Conservation (phyloP, 2,113 vertebrate genomes). For the Casuarius casuarius region DNA sequence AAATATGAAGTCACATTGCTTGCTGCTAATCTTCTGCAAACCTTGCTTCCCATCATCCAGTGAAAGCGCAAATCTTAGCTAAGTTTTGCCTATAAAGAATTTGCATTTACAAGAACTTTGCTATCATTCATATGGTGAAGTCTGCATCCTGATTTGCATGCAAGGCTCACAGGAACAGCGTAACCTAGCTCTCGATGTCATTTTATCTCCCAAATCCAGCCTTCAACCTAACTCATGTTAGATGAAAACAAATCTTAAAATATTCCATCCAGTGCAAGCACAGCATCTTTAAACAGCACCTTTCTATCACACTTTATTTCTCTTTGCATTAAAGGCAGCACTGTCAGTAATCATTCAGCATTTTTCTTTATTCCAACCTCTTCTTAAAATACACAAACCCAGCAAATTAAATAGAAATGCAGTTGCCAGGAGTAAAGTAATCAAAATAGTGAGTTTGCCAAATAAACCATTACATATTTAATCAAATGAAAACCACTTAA, state of each 20-base stretch:
- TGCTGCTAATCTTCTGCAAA: neutral
- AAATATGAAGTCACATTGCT: neutral
- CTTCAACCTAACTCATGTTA: slow-evolving; percentile 49
- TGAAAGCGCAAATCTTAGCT: neutral
- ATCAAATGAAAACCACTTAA: slow-evolving; percentile 32
- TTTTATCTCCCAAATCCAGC: slow-evolving; percentile 64
- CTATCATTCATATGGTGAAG: neutral
- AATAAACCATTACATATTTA: slow-evolving; percentile 37
- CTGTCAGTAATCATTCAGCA: slow-evolving; percentile 4
- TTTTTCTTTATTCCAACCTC: neutral
- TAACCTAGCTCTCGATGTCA: slow-evolving; percentile 17
- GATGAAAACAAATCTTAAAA: slow-evolving; percentile 65
- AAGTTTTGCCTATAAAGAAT: slow-evolving; percentile 30
- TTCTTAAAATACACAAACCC: neutral
- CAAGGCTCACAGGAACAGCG: neutral
- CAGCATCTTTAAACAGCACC: slow-evolving; percentile 49
- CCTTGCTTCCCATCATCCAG: neutral
- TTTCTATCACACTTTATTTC: slow-evolving; percentile 43
- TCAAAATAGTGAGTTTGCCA: slow-evolving; percentile 29
- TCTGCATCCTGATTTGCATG: slow-evolving; percentile 12
- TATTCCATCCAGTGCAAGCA: slow-evolving; percentile 12
- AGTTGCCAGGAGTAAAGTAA: neutral
- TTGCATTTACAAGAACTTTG: slow-evolving; percentile 24
- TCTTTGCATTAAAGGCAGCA: slow-evolving; percentile 1
- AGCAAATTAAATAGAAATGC: slow-evolving; percentile 33